A percentile compares a stretch with the other conserved stretches of the same genome.
phyloP scores from a whole-genome alignment of 2,888 invertebrate genomes.

The Acanthoscelides obtectus region DNA sequence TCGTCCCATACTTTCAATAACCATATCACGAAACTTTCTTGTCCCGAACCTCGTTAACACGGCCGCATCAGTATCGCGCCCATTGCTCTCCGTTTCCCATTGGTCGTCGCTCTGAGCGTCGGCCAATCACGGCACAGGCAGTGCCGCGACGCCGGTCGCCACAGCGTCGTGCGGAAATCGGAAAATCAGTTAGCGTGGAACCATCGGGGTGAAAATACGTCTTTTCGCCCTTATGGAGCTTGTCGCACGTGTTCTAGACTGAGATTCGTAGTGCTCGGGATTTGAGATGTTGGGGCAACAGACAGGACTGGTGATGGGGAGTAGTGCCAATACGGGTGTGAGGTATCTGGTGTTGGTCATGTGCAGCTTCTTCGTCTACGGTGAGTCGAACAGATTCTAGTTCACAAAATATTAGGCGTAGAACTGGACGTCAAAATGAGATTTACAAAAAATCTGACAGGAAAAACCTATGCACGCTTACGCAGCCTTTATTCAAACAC shows the following conservation, averaged over 20 bases:
- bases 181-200: constrained; percentile 31
- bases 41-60: background rate
- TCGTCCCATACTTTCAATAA: background rate
- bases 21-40: background rate
- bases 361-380: background rate
- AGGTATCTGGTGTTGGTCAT: background rate
- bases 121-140: background rate
- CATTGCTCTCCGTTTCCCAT: background rate
- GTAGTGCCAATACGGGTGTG: background rate
- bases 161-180: constrained; percentile 12
- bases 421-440: too few relatives aligned
- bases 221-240: background rate
- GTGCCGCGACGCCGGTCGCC: background rate
- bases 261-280: background rate
- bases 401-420: too few relatives aligned
- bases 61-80: background rate
- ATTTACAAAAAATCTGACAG: too few relatives aligned
- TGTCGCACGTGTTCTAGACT: background rate
- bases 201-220: background rate
- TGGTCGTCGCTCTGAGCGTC: background rate
- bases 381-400: background rate
- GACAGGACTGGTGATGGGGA: background rate
- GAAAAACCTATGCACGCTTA: too few relatives aligned
- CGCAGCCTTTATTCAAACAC: too few relatives aligned
- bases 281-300: background rate